phyloP scores from a whole-genome alignment of 2,888 invertebrate genomes.

The Portevinia maculata region DNA sequence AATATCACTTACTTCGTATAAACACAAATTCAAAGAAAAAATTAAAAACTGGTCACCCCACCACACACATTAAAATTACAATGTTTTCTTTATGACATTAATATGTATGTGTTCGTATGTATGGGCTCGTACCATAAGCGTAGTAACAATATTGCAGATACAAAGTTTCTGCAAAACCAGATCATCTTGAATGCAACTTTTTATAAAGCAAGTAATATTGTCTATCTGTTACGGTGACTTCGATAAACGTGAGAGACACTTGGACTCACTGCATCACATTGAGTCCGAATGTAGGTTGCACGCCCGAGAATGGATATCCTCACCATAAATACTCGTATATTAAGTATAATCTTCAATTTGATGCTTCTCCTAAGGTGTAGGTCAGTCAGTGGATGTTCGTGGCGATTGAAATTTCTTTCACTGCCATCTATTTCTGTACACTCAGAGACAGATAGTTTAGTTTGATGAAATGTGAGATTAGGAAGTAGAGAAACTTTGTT shows the following conservation, averaged over 20 bases:
- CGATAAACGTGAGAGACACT: slow-evolving; percentile 25
- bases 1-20: too few species aligned
- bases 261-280: neutral
- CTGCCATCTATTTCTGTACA: neutral
- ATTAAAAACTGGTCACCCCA: too few species aligned
- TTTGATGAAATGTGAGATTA: slow-evolving; percentile 45
- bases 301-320: slow-evolving; percentile 18
- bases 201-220: neutral
- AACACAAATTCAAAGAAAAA: too few species aligned
- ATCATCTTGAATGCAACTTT: slow-evolving; percentile 8
- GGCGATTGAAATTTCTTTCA: slow-evolving; percentile 9
- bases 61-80: too few species aligned
- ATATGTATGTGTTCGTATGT: too few species aligned
- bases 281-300: slow-evolving; percentile 42
- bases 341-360: slow-evolving; percentile 30
- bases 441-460: slow-evolving; percentile 14
- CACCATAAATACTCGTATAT: slow-evolving; percentile 4
- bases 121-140: too few species aligned
- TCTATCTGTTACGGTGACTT: slow-evolving; percentile 6
- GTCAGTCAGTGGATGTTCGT: slow-evolving; percentile 28
- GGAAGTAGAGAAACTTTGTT: slow-evolving; percentile 46
- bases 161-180: neutral
- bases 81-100: too few species aligned
- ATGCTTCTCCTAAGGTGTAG: slow-evolving; percentile 39
- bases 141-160: neutral